Base-by-base conservation (phyloP, 2,797 vertebrate genomes). In the Coregonus sp. region DNA sequence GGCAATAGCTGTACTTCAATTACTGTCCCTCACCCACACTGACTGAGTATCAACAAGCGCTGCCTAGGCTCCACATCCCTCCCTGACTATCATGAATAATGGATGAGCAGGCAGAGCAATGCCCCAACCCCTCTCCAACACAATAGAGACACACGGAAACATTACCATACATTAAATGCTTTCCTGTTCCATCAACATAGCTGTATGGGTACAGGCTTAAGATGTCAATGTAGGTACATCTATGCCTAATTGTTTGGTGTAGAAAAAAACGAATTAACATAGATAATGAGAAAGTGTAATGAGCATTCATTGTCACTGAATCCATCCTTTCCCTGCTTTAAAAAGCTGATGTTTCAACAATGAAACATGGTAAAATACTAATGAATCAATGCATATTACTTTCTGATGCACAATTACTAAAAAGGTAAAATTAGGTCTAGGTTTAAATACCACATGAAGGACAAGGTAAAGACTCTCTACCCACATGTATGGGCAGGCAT, bases 31-130 rank as follows among this genome's bases (percentile, higher is more conserved):
- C 75, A 72, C 77, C 86, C 81, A 82, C 83, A 61, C 73, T 82
- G 65, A 81, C 82, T 82, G 82, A 77, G 75, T 83, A 89, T 92
- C 87, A 90, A 93, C 90, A 90, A 92, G 86, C 87, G 79, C 81
- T 80, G 7, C 83, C 72, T 72, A 37, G 84, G 78, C 79, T 87
- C 84, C 85, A 86, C 88, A 88, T 89, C 92, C 90, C 59, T 63
- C 90, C 82, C 75, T 86, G 77, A 89, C 86, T 79, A 52, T 79
- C 78, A 85, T 92, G 90, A 93, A 94, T 95, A 91, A 93, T 93
- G 88, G 80, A 95, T 92, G 90, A 93, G 90, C 83, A 87, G 91
- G 86, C 31, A 72, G 85, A 91, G 75, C 86, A 73, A 92, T 87
- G 90, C 93, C 92, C 92, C 83, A 72, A 88, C 89, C 80, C 81